Evolutionary conservation across 2,113 vertebrate species (phyloP), one percentile per base, ranked within the genome.

Genomic region (Hippocampus barbouri): DNA sequence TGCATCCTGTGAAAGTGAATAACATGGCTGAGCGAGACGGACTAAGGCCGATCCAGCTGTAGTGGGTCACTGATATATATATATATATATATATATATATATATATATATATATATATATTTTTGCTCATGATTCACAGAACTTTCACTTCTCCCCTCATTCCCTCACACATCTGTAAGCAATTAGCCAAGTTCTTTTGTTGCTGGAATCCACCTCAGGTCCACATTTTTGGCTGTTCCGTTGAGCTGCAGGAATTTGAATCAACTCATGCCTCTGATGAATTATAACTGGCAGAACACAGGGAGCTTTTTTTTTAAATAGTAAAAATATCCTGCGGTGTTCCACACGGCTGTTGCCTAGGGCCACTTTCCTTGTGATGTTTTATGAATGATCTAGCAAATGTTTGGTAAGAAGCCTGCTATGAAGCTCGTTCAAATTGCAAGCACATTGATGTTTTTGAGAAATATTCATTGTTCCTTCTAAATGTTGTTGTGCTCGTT

Each of bases 131-230:
- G 83, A 85, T 71, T 88, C 80, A 80, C 67, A 74, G 51, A 85
- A 81, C 72, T 76, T 61, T 73, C 65, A 82, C 59, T 67, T 67
- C 53, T 60, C 60, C 65, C 69, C 77, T 66, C 54, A 45, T 83
- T 85, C 66, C 40, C 75, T 79, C 9, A 56, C 86, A 91, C 91
- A 92, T 93, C 87, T 93, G 91, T 77, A 88, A 91, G 68, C 64
- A 83, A 91, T 93, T 92, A 92, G 80, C 78, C 78, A n/a, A 85
- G 57, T 87, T 90, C 85, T 86, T 89, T 77, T 77, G 86, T 92
- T 63, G 83, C 86, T 88, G 88, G 88, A 88, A 86, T 87, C 82
- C 76, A 80, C 51, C 63, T 56, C 56, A 1, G 71, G 77, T 81
- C 69, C 74, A 84, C 76, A 85, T 62, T 72, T 70, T 73, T 74